Evolutionary conservation across 2,113 vertebrate species (phyloP), one percentile per base, ranked within the genome.

Genomic region (Hiodon tergisus): DNA sequence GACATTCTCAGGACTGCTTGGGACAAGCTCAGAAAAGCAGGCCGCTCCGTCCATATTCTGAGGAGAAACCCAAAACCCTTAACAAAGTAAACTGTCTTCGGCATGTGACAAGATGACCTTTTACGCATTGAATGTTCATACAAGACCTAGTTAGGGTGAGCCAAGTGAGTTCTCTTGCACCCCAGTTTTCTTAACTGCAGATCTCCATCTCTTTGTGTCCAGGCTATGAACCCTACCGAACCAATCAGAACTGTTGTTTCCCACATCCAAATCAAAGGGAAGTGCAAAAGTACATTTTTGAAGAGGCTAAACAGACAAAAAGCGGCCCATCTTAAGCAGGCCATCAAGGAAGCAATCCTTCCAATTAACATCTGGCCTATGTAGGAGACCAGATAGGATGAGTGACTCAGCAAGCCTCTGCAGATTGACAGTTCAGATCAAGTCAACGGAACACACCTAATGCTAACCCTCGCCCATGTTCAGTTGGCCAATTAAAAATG

Each of bases 401-500:
- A 71, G 58, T 48, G 59, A 65, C 69, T 70, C 31, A 70, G 51
- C 63, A 65, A 76, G 58, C 7, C 4, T 16, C 16, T 5, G 57
- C 53, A 47, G 13, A 71, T 62, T 6, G 6, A 61, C 17, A 65
- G n/a, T 55, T 14, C 60, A 50, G 52, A 69, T 51, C 17, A 16
- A 65, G 51, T 66, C 9, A 6, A 4, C 61, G 13, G 69, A 67
- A 51, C 54, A 57, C n/a, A 65, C 14, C 61, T 72, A 72, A 67
- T 53, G 51, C 71, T 74, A 80, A 74, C 76, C 48, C 55, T 67
- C 62, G 54, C 67, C 67, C 4, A 14, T 52, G 71, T 31, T 73
- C 66, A 67, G 63, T 69, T 71, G 75, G 80, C 77, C 77, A 86
- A 84, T 83, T 84, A 82, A 84, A 77, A 70, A 70, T 80, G 81